These are phyloP conservation scores for Manacus vitellinus DNA, from an alignment of 2,113 vertebrate species.

Conservation along the genomic window DNA sequence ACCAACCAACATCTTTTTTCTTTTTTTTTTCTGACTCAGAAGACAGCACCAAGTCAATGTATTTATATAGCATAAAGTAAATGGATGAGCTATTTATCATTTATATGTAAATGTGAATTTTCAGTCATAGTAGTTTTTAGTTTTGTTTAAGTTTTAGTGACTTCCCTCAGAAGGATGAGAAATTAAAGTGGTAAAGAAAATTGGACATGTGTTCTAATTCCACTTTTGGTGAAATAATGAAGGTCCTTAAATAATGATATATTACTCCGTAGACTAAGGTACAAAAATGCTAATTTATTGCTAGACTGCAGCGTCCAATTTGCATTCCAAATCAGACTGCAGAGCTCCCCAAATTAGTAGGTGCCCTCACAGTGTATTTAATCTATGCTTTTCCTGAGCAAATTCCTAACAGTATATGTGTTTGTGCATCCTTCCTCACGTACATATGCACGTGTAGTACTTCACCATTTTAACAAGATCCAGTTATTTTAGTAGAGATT, in stretches of 20 bases:
- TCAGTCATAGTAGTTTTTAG: neutral
- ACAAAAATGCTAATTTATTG: slow-evolving; percentile 71
- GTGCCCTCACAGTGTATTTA: slow-evolving; percentile 37
- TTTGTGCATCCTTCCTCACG: neutral
- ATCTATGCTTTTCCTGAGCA: slow-evolving; percentile 32
- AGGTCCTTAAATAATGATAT: neutral
- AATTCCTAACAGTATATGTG: neutral
- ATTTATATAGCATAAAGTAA: neutral
- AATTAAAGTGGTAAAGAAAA: neutral
- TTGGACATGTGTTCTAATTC: neutral
- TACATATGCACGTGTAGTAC: neutral
- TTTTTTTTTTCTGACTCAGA: neutral
- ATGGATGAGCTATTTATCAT: neutral
- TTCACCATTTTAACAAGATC: slow-evolving; percentile 8
- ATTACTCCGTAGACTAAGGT: slow-evolving; percentile 41
- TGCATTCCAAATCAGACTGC: slow-evolving; percentile 78
- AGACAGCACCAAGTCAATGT: neutral
- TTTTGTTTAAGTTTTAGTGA: neutral
- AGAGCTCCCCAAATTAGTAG: slow-evolving; percentile 50
- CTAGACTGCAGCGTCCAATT: slow-evolving; percentile 72
- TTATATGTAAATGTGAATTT: neutral
- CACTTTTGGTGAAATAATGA: neutral
- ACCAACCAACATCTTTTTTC: neutral
- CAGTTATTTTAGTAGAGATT: neutral
- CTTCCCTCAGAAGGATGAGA: neutral